Conservation (phyloP, 2,797 vertebrate species). For the Pipistrellus kuhlii region DNA sequence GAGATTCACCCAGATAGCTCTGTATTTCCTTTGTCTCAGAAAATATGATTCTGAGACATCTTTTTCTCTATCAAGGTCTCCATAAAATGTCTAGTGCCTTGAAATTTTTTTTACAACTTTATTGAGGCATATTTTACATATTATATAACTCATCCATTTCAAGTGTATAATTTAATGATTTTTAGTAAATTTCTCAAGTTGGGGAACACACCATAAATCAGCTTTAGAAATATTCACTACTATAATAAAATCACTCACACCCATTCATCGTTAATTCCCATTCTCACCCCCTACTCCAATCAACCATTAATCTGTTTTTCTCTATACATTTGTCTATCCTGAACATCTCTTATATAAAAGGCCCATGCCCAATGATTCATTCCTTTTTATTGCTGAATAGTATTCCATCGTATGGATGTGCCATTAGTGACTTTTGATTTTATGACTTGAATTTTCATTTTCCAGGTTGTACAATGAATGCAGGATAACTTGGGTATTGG, state of each 20-base stretch:
- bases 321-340: not conserved
- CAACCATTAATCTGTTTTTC: not conserved
- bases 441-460: conserved; percentile 25
- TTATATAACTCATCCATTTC: conserved; percentile 6
- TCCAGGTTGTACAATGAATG: not conserved
- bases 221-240: conserved; percentile 27
- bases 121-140: conserved; percentile 49
- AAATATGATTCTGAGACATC: conserved; percentile 15
- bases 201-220: conserved; percentile 1
- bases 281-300: not conserved
- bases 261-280: not conserved
- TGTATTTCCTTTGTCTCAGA: conserved; percentile 44
- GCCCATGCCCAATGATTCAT: not conserved
- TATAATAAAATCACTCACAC: conserved; percentile 6
- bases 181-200: conserved; percentile 40
- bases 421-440: not conserved
- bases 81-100: conserved; percentile 47
- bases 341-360: not conserved
- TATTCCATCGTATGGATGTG: not conserved
- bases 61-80: conserved; percentile 34
- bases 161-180: not conserved
- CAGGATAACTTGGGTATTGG: not conserved
- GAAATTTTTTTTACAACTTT: conserved; percentile 36
- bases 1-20: conserved; percentile 36
- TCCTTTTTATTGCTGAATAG: conserved; percentile 8